Evolutionary conservation across 1,140 invertebrate genomes (phyloP).

Genomic region (Papilio aristodemus): DNA sequence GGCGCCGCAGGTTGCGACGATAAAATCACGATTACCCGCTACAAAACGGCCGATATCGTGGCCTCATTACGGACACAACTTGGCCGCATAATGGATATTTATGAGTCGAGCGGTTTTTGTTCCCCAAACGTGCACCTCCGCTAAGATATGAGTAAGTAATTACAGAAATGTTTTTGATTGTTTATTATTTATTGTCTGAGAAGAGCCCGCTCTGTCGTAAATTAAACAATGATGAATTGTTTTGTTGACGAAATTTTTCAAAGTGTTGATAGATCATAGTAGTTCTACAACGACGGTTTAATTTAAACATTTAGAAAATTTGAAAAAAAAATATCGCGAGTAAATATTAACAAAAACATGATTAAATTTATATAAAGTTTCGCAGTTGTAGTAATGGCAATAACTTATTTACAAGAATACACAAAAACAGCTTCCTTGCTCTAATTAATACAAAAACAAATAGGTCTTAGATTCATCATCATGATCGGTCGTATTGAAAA

Average conservation of each 20-base stretch:
- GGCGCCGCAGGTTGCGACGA: constrained; percentile 43
- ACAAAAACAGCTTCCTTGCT: no score
- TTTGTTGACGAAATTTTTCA: not conserved
- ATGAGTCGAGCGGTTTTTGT: constrained; percentile 44
- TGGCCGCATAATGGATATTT: constrained; percentile 64
- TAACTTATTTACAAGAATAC: no score
- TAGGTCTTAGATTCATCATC: no score
- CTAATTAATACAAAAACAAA: no score
- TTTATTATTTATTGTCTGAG: not conserved
- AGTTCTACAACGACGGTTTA: no score
- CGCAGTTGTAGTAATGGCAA: no score
- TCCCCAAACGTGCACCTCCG: not conserved
- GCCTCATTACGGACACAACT: constrained; percentile 60
- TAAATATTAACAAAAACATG: no score
- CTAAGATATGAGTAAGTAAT: constrained; percentile 13
- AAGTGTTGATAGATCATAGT: no score
- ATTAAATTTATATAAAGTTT: no score
- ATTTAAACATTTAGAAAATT: no score
- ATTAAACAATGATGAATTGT: not conserved
- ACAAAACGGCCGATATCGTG: constrained; percentile 74
- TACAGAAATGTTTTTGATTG: constrained; percentile 16
- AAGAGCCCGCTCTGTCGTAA: not conserved
- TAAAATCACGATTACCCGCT: constrained; percentile 74
- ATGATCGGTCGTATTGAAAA: no score
- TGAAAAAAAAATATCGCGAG: no score